Percentiles rank a stretch among this genome's conserved stretches.
phyloP scores from a whole-genome alignment of 1,140 invertebrate genomes.

The Ectropis grisescens region DNA sequence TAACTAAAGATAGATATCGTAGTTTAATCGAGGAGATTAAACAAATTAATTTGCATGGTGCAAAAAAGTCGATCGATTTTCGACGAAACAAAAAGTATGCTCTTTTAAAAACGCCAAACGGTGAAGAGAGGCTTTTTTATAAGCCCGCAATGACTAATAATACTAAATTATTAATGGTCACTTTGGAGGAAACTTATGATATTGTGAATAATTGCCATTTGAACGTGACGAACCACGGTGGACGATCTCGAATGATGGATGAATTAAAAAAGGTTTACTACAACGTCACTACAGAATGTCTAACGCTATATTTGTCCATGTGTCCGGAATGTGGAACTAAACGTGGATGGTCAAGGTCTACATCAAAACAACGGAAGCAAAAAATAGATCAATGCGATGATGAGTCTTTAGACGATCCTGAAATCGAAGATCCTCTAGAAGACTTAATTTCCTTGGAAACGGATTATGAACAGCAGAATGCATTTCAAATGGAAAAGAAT shows the following conservation, averaged over 20 bases:
- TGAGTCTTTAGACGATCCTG: conserved; percentile 1
- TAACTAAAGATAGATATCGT: no score
- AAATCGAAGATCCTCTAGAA: conserved; percentile 2
- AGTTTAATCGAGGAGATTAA: no score
- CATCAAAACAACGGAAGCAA: conserved; percentile 7
- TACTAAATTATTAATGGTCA: conserved; percentile 19
- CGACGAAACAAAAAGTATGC: conserved; percentile 22
- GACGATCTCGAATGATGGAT: conserved; percentile 23
- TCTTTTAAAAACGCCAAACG: conserved; percentile 21
- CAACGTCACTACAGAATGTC: conserved; percentile 27
- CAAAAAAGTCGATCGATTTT: conserved; percentile 24
- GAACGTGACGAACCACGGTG: conserved; percentile 27
- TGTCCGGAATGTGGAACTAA: conserved; percentile 25
- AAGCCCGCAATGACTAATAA: conserved; percentile 6
- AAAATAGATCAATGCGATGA: conserved; percentile 3
- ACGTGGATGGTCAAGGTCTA: no score
- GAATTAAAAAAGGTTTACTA: conserved; percentile 27
- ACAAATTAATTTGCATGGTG: no score
- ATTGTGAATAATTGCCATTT: conserved; percentile 27
- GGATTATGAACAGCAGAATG: not conserved
- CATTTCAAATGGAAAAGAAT: no score
- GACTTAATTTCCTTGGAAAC: not conserved
- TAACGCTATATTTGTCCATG: conserved; percentile 28
- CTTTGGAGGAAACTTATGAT: conserved; percentile 29
- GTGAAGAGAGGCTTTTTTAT: conserved; percentile 18